Base-by-base conservation (phyloP, 2,797 vertebrate species). In the Xerus rutilus region DNA sequence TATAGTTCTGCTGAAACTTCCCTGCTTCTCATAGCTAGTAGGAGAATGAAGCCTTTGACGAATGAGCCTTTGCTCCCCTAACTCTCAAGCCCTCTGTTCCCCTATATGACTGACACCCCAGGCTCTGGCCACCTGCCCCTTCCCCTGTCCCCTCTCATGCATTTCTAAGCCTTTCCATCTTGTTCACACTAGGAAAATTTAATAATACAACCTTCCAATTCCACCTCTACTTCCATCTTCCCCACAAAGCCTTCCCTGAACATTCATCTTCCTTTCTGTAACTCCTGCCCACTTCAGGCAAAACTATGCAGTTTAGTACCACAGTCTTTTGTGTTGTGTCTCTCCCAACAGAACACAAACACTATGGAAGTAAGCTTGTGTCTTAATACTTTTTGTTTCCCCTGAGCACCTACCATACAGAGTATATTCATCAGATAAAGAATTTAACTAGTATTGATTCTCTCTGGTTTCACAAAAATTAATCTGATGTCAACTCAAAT, bases 381-480 rank as follows among this genome's bases (percentile, higher is more conserved):
- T 30, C 47, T 89, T 81, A 52, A 65, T 9, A 7, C 9, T 59
- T 67, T 78, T 15, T 74, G 7, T 57, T 78, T 72, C 28, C 65
- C 69, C 39, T 28, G 0, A 47, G n/a, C 32, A 70, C 49, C 28
- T n/a, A 45, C 0, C 72, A 78, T 13, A 35, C 69, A 72, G 70
- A 47, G 35, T 14, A n/a, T 39, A 70, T 4, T 84, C 49, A 78
- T 59, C 11, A 90, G 20, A 67, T 43, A 78, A 88, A 83, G 21
- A 87, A 82, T 83, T 67, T 59, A 92, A 35, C 20, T 52, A 74
- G 65, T n/a, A 74, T 13, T 13, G 39, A 81, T 85, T 57, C 89
- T 15, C 85, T 95, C 57, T 65, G 21, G 17, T 87, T 95, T 87
- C 59, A 88, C 11, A 74, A 25, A 52, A n/a, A 47, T 28, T 88